phyloP scores from a whole-genome alignment of 2,113 vertebrate species.

The Salminus brasiliensis region DNA sequence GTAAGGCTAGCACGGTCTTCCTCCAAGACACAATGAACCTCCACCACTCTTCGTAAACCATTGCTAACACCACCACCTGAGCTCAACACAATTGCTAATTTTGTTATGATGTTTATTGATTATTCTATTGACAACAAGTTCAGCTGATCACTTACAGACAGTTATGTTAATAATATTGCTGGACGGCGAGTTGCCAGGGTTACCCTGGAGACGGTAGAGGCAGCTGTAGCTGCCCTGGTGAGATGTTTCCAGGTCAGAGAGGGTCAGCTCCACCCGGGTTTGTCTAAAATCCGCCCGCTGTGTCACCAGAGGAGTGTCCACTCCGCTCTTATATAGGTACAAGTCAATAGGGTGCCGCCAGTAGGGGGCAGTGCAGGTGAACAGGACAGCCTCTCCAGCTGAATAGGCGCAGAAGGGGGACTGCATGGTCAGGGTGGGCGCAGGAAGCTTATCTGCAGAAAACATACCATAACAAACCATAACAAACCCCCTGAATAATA shows the following conservation, averaged over 20 bases:
- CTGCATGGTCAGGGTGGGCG: slow-evolving; percentile 69
- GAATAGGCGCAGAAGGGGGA: slow-evolving; percentile 71
- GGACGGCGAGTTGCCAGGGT: slow-evolving; percentile 56
- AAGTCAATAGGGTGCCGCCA: slow-evolving; percentile 71
- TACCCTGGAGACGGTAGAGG: slow-evolving; percentile 66
- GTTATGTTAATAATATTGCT: slow-evolving; percentile 75
- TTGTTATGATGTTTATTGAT: too few relatives aligned
- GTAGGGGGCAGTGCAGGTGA: slow-evolving; percentile 68
- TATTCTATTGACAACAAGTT: too few relatives aligned
- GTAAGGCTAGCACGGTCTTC: too few relatives aligned
- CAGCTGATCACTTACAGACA: slow-evolving; percentile 68
- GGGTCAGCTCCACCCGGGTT: slow-evolving; percentile 65
- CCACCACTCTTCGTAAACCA: too few relatives aligned
- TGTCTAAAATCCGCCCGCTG: slow-evolving; percentile 70
- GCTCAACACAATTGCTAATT: too few relatives aligned
- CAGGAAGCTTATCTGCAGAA: slow-evolving; percentile 64
- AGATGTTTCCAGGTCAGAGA: slow-evolving; percentile 69
- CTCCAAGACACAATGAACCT: too few relatives aligned
- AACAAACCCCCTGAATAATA: too few relatives aligned
- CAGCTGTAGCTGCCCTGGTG: slow-evolving; percentile 79
- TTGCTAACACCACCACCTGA: too few relatives aligned
- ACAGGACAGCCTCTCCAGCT: slow-evolving; percentile 70
- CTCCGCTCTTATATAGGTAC: slow-evolving; percentile 71
- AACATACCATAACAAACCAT: neutral
- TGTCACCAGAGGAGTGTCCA: slow-evolving; percentile 69